Conservation (phyloP, 2,797 vertebrate species). For the Spea hammondii region DNA sequence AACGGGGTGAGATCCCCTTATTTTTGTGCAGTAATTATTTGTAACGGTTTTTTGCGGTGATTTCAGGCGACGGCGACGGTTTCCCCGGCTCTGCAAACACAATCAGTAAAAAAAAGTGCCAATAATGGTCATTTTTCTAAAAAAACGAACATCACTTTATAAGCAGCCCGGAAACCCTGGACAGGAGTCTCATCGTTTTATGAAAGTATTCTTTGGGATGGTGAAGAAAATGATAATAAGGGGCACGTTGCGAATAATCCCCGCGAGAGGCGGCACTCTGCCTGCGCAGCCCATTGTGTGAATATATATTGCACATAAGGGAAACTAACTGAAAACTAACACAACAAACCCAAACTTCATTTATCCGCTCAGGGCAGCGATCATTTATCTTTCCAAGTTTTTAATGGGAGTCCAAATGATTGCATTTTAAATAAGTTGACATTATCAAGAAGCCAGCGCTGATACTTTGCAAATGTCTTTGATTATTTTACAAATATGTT, state of each 20-base stretch:
- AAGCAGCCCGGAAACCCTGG: neutral
- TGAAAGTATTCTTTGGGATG: neutral
- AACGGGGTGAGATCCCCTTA: constrained; percentile 67
- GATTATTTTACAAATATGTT: too few species aligned
- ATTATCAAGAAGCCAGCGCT: too few species aligned
- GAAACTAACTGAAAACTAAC: neutral
- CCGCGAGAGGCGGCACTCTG: neutral
- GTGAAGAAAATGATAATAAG: neutral
- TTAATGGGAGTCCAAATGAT: neutral
- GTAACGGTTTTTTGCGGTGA: constrained; percentile 62
- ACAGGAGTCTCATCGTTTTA: neutral
- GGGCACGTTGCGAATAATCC: neutral
- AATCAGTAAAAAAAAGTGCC: constrained; percentile 65
- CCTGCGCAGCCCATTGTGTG: neutral
- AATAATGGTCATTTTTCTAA: constrained; percentile 62
- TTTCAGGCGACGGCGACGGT: constrained; percentile 69
- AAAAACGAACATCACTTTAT: constrained; percentile 58
- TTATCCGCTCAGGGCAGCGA: neutral
- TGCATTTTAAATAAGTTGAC: neutral
- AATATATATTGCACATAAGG: neutral
- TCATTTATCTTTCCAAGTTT: neutral
- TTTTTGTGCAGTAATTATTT: constrained; percentile 72
- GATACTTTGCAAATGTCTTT: too few species aligned
- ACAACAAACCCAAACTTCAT: neutral
- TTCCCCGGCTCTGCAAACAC: constrained; percentile 63